These are phyloP conservation scores for Dicrostonyx torquatus DNA, from an alignment of 2,797 vertebrate species.

Conservation along the genomic window DNA sequence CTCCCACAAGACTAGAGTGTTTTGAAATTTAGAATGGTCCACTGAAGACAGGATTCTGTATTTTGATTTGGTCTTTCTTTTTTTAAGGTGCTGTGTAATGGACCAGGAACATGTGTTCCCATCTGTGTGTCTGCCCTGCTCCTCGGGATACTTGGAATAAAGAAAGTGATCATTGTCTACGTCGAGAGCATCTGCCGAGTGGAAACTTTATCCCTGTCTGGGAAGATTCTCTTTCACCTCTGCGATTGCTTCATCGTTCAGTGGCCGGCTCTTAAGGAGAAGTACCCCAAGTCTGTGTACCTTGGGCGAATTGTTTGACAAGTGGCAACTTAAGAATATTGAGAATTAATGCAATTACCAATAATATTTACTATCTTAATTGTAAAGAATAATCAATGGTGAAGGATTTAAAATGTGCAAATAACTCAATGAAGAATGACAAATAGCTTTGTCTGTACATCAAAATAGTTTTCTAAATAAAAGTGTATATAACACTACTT, in stretches of 20 bases:
- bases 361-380: constrained; percentile 32
- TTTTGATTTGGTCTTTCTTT: constrained; percentile 56
- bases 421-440: constrained; percentile 47
- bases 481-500: neutral
- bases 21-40: neutral
- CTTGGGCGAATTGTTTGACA: constrained; percentile 93
- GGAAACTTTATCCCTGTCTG: constrained; percentile 93
- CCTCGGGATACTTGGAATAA: constrained; percentile 92
- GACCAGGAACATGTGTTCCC: constrained; percentile 96
- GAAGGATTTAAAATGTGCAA: neutral
- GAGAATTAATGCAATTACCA: constrained; percentile 15
- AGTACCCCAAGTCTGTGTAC: constrained; percentile 93
- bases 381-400: constrained; percentile 37
- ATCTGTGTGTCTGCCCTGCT: constrained; percentile 92
- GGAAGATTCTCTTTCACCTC: constrained; percentile 92
- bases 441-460: neutral
- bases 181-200: constrained; percentile 97
- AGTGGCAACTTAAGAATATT: constrained; percentile 53
- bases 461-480: neutral
- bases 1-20: neutral
- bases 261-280: constrained; percentile 93
- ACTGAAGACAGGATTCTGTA: neutral
- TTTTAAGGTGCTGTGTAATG: constrained; percentile 96
- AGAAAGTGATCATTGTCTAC: constrained; percentile 93
- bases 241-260: constrained; percentile 96